Evolutionary conservation across 1,140 invertebrate species (phyloP).

Genomic region (Matsumurasca onukii): DNA sequence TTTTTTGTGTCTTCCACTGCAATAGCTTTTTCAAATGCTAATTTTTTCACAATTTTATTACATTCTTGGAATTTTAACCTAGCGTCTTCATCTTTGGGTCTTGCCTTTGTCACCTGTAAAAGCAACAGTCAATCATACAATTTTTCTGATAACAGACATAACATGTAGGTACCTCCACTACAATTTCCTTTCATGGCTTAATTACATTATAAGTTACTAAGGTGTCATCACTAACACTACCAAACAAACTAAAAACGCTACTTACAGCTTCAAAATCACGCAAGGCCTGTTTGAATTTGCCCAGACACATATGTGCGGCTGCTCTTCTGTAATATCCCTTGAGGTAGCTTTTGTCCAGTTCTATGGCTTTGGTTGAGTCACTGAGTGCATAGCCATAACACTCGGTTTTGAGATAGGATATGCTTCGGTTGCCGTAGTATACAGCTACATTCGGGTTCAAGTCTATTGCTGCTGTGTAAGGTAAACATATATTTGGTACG

Average conservation of each 20-base stretch:
- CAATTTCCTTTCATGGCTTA: no score
- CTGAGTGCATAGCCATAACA: conserved; percentile 90
- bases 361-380: conserved; percentile 91
- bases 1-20: conserved; percentile 87
- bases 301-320: conserved; percentile 94
- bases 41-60: conserved; percentile 91
- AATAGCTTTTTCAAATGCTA: conserved; percentile 97
- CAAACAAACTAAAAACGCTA: no score
- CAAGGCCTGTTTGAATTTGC: conserved; percentile 95
- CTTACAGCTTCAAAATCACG: conserved; percentile 95
- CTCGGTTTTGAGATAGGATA: conserved; percentile 90
- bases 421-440: conserved; percentile 92
- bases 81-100: conserved; percentile 93
- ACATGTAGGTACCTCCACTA: no score
- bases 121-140: no score
- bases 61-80: conserved; percentile 93
- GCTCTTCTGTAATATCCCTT: conserved; percentile 96
- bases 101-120: conserved; percentile 77
- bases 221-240: no score
- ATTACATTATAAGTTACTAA: no score
- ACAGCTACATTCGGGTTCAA: conserved; percentile 82
- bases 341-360: conserved; percentile 85
- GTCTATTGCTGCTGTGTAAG: conserved; percentile 91
- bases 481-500: no score
- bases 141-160: no score